Conservation (phyloP, 35 echinoderm and acorn worm species). For the Holothuria glaberrima region DNA sequence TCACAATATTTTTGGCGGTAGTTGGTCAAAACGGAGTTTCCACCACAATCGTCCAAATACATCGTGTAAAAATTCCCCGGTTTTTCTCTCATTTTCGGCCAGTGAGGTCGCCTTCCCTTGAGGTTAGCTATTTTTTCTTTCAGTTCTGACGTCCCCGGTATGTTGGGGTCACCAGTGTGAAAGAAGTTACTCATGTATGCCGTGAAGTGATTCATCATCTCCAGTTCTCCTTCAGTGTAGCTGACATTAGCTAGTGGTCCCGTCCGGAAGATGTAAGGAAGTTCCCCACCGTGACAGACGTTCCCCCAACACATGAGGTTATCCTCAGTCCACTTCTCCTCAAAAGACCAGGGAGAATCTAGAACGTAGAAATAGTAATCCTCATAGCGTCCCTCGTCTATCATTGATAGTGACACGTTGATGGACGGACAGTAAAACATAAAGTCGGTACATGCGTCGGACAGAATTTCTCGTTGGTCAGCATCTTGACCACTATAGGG, state of each 20-base stretch:
- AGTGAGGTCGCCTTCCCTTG: neutral
- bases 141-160: slow-evolving; percentile 43
- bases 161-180: slow-evolving; percentile 61
- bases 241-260: slow-evolving; percentile 30
- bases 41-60: slow-evolving; percentile 27
- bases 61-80: slow-evolving; percentile 20
- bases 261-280: slow-evolving; percentile 60
- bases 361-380: slow-evolving; percentile 52
- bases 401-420: slow-evolving; percentile 36
- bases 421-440: slow-evolving; percentile 51
- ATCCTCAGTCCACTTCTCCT: slow-evolving; percentile 28
- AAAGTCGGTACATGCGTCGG: slow-evolving; percentile 26
- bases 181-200: slow-evolving; percentile 57
- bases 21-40: slow-evolving; percentile 30
- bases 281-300: slow-evolving; percentile 59
- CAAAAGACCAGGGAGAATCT: slow-evolving; percentile 56
- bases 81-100: slow-evolving; percentile 47
- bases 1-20: slow-evolving; percentile 33
- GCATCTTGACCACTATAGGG: neutral
- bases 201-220: slow-evolving; percentile 37
- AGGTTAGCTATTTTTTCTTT: slow-evolving; percentile 19
- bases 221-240: slow-evolving; percentile 38
- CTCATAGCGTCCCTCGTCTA: slow-evolving; percentile 8
- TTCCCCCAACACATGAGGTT: slow-evolving; percentile 47
- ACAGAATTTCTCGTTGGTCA: slow-evolving; percentile 48